Evolutionary conservation across 2,888 invertebrate genomes (phyloP).

Genomic region (Mesorhabditis belari): DNA sequence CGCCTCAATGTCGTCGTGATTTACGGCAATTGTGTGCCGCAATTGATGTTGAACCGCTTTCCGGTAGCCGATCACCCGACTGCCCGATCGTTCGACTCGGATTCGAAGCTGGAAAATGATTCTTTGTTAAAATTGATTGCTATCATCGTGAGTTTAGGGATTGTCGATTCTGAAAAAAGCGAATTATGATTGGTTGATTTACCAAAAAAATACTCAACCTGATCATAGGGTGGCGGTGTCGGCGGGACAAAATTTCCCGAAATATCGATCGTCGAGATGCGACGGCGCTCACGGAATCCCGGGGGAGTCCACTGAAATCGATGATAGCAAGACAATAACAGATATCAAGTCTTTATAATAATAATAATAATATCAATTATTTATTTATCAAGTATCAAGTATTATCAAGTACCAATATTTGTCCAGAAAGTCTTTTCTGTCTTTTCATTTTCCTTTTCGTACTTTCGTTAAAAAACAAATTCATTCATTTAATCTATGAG

Average conservation of each 20-base stretch:
- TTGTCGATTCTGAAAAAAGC: no score
- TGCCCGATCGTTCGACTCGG: background rate
- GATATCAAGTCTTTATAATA: no score
- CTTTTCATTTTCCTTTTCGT: no score
- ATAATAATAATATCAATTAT: no score
- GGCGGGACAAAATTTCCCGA: constrained; percentile 6
- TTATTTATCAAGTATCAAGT: no score
- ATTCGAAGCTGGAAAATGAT: background rate
- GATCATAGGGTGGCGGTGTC: constrained; percentile 24
- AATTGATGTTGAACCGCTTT: background rate
- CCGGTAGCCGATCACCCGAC: background rate
- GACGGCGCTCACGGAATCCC: constrained; percentile 3
- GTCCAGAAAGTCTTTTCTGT: no score
- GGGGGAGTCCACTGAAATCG: constrained; percentile 9
- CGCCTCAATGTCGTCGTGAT: constrained; percentile 10
- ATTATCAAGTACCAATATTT: no score
- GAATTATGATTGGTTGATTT: no score
- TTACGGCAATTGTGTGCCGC: constrained; percentile 14
- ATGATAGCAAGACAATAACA: no score
- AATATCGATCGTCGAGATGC: constrained; percentile 8
- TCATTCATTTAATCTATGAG: no score
- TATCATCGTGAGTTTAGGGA: no score
- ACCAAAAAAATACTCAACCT: constrained; percentile 13
- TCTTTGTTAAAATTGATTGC: background rate
- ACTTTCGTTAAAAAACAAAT: no score